Conservation (phyloP, 2,888 invertebrate species). For the Sthenelais limicola region DNA sequence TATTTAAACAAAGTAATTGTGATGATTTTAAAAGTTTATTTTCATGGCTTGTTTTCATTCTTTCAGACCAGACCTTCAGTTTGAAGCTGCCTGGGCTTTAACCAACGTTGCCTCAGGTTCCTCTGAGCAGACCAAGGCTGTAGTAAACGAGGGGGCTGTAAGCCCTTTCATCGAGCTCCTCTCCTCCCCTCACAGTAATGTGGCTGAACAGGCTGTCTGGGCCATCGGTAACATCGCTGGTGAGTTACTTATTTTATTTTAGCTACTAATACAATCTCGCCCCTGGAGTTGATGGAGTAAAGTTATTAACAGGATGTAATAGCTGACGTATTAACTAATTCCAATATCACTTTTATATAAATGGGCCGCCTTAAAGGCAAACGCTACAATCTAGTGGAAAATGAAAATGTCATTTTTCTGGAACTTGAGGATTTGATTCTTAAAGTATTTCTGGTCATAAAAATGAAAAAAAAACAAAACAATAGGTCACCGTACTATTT, state of each 20-base stretch:
- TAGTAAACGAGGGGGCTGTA: constrained; percentile 89
- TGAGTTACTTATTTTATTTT: constrained; percentile 73
- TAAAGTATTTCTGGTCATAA: too few species aligned
- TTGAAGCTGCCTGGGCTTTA: constrained; percentile 97
- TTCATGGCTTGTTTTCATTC: too few species aligned
- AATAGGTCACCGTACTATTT: too few species aligned
- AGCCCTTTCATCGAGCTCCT: constrained; percentile 85
- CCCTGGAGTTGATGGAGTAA: neutral
- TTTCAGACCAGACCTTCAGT: constrained; percentile 76
- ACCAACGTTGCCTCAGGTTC: constrained; percentile 98
- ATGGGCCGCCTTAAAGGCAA: too few species aligned
- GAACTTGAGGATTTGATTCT: too few species aligned
- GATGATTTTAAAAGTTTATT: too few species aligned
- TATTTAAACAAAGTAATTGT: too few species aligned
- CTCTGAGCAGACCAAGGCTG: constrained; percentile 89
- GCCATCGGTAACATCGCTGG: constrained; percentile 98
- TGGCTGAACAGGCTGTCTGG: constrained; percentile 88
- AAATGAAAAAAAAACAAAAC: too few species aligned
- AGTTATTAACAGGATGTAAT: neutral
- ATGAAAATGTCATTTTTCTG: too few species aligned
- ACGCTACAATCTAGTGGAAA: too few species aligned
- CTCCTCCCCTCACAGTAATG: constrained; percentile 77
- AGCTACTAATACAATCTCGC: neutral
- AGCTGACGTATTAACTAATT: neutral
- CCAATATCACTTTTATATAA: too few species aligned